Percentiles rank a stretch among this genome's conserved stretches.
These are phyloP conservation scores for Phalacrocorax pelagicus DNA, from an alignment of 2,113 vertebrate species.

Conservation along the genomic window DNA sequence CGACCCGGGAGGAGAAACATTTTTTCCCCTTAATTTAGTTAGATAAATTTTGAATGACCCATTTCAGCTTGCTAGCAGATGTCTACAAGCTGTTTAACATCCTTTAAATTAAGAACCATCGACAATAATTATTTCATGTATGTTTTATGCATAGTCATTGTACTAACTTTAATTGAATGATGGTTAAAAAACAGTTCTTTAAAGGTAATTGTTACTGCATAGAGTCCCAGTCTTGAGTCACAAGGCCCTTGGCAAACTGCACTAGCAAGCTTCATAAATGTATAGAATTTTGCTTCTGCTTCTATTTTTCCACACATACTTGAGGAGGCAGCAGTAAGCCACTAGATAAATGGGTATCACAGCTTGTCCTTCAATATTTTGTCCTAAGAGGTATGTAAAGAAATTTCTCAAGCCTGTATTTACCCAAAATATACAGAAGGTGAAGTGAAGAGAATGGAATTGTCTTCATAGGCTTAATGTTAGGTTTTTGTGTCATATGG, in stretches of 20 bases:
- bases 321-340: not conserved
- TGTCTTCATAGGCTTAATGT: not conserved
- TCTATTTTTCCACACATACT: not conserved
- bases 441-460: not conserved
- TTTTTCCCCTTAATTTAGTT: slow-evolving; percentile 91
- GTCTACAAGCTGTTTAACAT: slow-evolving; percentile 99
- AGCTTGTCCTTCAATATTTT: not conserved
- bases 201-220: slow-evolving; percentile 59
- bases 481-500: not conserved
- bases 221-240: slow-evolving; percentile 35
- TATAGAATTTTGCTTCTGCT: not conserved
- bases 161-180: slow-evolving; percentile 89
- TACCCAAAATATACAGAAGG: not conserved
- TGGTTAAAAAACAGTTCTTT: slow-evolving; percentile 83
- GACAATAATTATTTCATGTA: slow-evolving; percentile 97
- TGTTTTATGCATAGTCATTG: slow-evolving; percentile 93
- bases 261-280: not conserved
- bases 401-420: not conserved
- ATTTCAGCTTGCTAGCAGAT: slow-evolving; percentile 96
- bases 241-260: slow-evolving; percentile 28
- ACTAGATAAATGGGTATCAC: not conserved
- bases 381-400: not conserved
- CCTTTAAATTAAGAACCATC: slow-evolving; percentile 98
- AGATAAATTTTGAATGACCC: slow-evolving; percentile 99
- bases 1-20: slow-evolving; percentile 83